A percentile compares a stretch with the other conserved stretches of the same genome.
Conservation (phyloP, 2,888 invertebrate species). For the Anthophora plumipes region DNA sequence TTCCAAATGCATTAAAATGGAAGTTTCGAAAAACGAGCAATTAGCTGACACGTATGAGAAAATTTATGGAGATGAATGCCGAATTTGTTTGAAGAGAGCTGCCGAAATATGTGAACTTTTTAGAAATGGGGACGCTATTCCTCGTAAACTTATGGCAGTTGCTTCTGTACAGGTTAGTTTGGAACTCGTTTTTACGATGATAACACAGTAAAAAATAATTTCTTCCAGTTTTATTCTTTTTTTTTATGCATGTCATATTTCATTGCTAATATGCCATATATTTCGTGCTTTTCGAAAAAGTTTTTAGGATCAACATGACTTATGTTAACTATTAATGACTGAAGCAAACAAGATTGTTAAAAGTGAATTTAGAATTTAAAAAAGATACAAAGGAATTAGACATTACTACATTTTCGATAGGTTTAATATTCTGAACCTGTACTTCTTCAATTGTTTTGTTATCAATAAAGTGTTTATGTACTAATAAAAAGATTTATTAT, state of each 20-base stretch:
- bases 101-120: conserved; percentile 76
- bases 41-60: conserved; percentile 36
- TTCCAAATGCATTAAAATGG: conserved; percentile 69
- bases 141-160: conserved; percentile 78
- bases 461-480: not conserved
- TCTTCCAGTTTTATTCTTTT: not conserved
- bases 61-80: conserved; percentile 72
- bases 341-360: conserved; percentile 25
- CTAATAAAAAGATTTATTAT: not conserved
- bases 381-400: conserved; percentile 11
- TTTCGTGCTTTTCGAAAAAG: not conserved
- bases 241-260: not conserved
- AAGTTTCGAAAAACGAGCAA: conserved; percentile 67
- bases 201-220: conserved; percentile 5
- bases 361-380: conserved; percentile 14
- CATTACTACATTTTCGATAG: not conserved
- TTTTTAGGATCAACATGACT: conserved; percentile 1
- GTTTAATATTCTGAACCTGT: not conserved
- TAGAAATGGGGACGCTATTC: conserved; percentile 69
- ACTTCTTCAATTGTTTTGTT: conserved; percentile 12
- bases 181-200: conserved; percentile 7
- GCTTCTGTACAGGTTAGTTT: conserved; percentile 81
- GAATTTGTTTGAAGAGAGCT: conserved; percentile 75
- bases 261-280: not conserved
- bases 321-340: conserved; percentile 18